Evolutionary conservation across 1,140 invertebrate species (phyloP), one percentile per base, ranked within the genome.

Genomic region (Pseudomyrmex sp.): DNA sequence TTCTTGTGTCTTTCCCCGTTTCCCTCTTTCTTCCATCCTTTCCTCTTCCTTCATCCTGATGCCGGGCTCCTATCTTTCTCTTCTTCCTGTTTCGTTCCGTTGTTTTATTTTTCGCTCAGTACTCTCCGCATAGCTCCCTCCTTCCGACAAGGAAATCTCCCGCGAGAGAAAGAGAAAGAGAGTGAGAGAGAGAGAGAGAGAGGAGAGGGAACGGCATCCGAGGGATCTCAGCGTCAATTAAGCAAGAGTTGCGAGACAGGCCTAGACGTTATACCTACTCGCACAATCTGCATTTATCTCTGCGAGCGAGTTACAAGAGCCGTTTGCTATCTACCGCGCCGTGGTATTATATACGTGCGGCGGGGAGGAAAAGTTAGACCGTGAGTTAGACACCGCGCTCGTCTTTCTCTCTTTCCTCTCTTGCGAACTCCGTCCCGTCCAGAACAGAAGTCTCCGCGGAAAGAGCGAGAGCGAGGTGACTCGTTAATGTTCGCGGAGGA

Each of bases 171-270:
- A 59, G 48, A 63, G 62, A 68, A 72, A 82, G 15, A n/a, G 61
- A 82, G 1, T 23, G 15, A 59, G 18, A 20, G 18, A 10, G 5
- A 26, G 58, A 20, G 9, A 59, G 59, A 10, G 10, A 23, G 48
- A 62, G 54, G 74, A 88, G 75, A 72, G 72, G 82, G 86, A 86
- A 77, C 75, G 73, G 84, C 85, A 88, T 90, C 83, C 89, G 75
- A 84, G 84, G 88, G 89, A 90, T 91, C 89, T 90, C 88, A 87
- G 89, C 89, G 89, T 91, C 90, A 91, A 91, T 91, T 91, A 91
- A 91, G 89, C 86, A 89, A 91, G 90, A 91, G 85, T 91, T 90
- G 90, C 89, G 89, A 90, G 89, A 90, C 89, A 90, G 89, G 85
- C 87, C 82, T 87, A 84, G 87, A 91, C 89, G 74, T 35, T 91